A percentile compares a stretch with the other conserved stretches of the same genome.
phyloP scores from a whole-genome alignment of 2,888 invertebrate species.

The Drosophila nr. fundita region DNA sequence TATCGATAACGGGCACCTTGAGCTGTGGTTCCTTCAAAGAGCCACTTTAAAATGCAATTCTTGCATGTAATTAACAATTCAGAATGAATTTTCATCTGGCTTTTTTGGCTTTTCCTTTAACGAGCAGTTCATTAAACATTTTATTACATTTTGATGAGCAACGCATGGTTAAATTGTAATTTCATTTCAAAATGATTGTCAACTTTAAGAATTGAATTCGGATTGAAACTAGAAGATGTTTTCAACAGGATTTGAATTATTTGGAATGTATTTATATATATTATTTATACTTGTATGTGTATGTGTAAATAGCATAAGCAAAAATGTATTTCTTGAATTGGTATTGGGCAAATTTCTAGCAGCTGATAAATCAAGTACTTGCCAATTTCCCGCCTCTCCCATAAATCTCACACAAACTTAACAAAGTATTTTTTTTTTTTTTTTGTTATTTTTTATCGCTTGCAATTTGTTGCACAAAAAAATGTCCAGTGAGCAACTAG shows the following conservation, averaged over 20 bases:
- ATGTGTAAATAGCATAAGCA: background rate
- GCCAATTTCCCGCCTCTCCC: conserved; percentile 3
- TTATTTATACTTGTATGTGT: too few relatives aligned
- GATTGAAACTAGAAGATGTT: too few relatives aligned
- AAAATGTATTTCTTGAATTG: too few relatives aligned
- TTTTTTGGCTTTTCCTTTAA: conserved; percentile 22
- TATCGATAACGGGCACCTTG: conserved; percentile 35
- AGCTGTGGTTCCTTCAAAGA: background rate
- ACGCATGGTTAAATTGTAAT: conserved; percentile 1
- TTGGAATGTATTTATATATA: background rate
- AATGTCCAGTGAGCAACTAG: conserved; percentile 12
- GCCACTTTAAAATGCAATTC: conserved; percentile 32
- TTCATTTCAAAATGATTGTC: conserved; percentile 22
- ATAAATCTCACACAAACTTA: conserved; percentile 18
- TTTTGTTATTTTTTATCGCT: background rate
- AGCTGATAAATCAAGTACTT: conserved; percentile 13
- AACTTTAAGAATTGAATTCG: conserved; percentile 19
- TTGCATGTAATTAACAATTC: conserved; percentile 44
- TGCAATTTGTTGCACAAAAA: background rate
- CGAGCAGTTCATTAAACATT: conserved; percentile 16
- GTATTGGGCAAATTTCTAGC: background rate
- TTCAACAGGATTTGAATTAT: background rate
- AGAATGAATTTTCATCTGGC: conserved; percentile 10
- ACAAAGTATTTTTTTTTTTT: background rate
- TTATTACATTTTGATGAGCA: conserved; percentile 35